A percentile compares a stretch with the other conserved stretches of the same genome.
phyloP scores from a whole-genome alignment of 1,140 invertebrate species.

The Orchestia grillus region DNA sequence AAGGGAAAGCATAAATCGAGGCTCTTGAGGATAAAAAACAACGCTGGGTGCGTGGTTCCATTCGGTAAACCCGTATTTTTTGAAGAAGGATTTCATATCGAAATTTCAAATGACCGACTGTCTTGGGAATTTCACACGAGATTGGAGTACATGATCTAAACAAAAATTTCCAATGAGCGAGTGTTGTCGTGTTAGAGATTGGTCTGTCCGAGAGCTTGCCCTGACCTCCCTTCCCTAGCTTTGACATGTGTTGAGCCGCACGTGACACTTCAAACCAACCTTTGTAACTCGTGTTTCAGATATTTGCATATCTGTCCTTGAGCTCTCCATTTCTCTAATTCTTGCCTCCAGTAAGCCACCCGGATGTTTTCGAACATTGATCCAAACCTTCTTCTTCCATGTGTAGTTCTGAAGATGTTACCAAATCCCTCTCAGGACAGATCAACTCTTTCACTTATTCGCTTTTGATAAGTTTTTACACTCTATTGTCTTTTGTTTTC shows the following conservation, averaged over 20 bases:
- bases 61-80: conserved; percentile 45
- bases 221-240: neutral
- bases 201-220: conserved; percentile 34
- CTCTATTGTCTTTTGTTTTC: conserved; percentile 35
- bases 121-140: neutral
- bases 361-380: conserved; percentile 52
- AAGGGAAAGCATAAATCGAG: conserved; percentile 47
- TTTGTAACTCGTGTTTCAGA: conserved; percentile 49
- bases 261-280: conserved; percentile 45
- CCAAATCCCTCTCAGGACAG: conserved; percentile 42
- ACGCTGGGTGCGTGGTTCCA: conserved; percentile 20
- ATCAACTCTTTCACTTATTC: conserved; percentile 56
- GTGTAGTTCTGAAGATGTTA: neutral
- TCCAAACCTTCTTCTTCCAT: conserved; percentile 37
- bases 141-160: neutral
- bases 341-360: conserved; percentile 12
- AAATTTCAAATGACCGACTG: neutral
- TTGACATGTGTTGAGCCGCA: conserved; percentile 29
- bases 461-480: conserved; percentile 18
- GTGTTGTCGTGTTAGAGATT: conserved; percentile 38
- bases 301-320: conserved; percentile 23
- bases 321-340: conserved; percentile 37
- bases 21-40: conserved; percentile 32
- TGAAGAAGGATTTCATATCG: conserved; percentile 1
- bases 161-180: neutral